Evolutionary conservation across 2,888 invertebrate genomes (phyloP), one percentile per base, ranked within the genome.

Genomic region (Nomada hirtipes): DNA sequence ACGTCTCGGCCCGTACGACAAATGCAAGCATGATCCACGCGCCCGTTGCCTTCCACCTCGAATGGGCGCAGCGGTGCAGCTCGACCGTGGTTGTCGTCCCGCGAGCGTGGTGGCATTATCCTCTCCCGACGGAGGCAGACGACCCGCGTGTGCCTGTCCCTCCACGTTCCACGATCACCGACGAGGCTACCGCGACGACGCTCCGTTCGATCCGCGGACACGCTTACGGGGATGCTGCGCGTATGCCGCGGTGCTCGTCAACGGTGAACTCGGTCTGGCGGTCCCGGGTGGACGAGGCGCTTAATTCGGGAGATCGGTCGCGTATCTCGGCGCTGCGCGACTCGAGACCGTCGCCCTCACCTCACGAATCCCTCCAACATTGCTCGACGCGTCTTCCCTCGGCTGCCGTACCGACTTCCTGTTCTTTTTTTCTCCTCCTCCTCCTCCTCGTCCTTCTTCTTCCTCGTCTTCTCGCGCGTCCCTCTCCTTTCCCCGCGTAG

Each of bases 341-440:
- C 74, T 68, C 78, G 72, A 70, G 80, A 78, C 74, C 85, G 85
- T 81, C 72, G 81, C 73, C 72, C 79, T 88, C 90, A 89, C 88
- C 86, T 89, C 72, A 85, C 83, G 67, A 86, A 82, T 84, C 85
- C 88, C 76, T 83, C 83, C 88, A 85, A 76, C 89, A 89, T 86
- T 63, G 81, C 76, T 84, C 75, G 68, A 68, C 73, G 79, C 79
- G 50, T 77, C 76, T 86, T 86, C 63, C 73, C 75, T 80, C 59
- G 53, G 50, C 71, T 71, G 74, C 68, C 76, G 72, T 76, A 60
- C 64, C 60, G 63, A 84, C 76, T 83, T 82, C 68, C 82, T 84
- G 73, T 64, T 76, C 65, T 73, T 61, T 79, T 70, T 76, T 60
- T 4, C 50, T 36, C 1, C 36, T 36, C 18, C 47, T n/a, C 18